A percentile compares a stretch with the other conserved stretches of the same genome.
Conservation (phyloP, 2,797 vertebrate species). For the Tokudaia tokunoshimensis region DNA sequence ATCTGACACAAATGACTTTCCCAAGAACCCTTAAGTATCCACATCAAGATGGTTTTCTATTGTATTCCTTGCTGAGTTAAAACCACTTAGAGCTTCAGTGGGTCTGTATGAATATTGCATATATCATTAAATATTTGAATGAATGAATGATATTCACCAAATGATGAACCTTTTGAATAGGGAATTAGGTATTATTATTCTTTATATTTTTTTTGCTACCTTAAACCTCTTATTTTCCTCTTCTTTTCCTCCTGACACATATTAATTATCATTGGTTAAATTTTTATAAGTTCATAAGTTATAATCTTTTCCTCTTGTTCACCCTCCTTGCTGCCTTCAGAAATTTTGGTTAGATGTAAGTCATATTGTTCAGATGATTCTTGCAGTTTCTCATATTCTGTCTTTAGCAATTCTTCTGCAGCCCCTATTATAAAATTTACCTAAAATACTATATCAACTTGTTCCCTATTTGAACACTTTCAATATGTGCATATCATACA, state of each 20-base stretch:
- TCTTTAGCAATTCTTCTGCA: background rate
- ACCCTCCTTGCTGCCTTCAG: background rate
- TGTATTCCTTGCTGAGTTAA: slow-evolving; percentile 28
- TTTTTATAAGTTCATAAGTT: background rate
- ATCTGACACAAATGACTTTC: background rate
- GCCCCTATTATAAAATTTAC: background rate
- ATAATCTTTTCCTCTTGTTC: background rate
- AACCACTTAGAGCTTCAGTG: background rate
- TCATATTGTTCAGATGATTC: background rate
- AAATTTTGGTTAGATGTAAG: background rate
- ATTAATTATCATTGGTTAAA: background rate
- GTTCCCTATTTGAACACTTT: background rate
- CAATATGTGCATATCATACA: background rate
- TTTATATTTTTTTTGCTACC: slow-evolving; percentile 5
- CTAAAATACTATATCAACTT: background rate
- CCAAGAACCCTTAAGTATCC: background rate
- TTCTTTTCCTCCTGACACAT: background rate
- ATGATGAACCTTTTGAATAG: background rate
- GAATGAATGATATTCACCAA: background rate
- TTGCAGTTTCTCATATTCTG: background rate
- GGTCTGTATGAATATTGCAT: background rate
- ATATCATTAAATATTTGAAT: slow-evolving; percentile 23
- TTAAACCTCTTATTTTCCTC: background rate
- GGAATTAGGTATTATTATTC: background rate
- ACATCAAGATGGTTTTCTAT: background rate